Base-by-base conservation (phyloP, 2,888 invertebrate genomes). In the Ceriagrion tenellum region DNA sequence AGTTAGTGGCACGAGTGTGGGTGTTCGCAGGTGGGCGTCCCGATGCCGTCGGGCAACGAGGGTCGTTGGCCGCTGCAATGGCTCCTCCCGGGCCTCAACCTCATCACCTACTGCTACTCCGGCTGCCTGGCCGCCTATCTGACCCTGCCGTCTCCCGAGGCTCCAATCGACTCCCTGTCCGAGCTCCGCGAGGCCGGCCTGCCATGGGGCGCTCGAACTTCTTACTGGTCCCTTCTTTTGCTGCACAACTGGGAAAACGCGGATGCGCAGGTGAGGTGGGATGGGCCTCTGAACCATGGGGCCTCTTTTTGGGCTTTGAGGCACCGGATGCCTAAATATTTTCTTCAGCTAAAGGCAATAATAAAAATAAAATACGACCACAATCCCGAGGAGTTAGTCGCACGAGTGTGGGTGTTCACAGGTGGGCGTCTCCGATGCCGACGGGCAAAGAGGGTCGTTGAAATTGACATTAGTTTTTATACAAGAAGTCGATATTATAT, bases 1-100 rank as follows among this genome's bases (percentile, higher is more conserved):
- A 47, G 4, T 47, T 47, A 47, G 47, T 59, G 1, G 12, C 4
- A 59, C 13, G 18, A 69, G 18, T 26, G 12, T 81, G 35, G 40
- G n/a, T 26, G 16, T 93, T 26, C 69, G 2, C 69, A 93, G 93
- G 93, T 93, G n/a, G 93, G 93, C 18, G 93, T 93, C 26, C 93
- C 93, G 3, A n/a, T 93, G 12, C 69, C 93, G 26, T 55, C 93
- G 40, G 69, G 63, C 3, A 35, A 40, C 40, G 23, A 69, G n/a
- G 69, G 93, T 0, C 93, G 93, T 23, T 93, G 93, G 93, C 93
- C 93, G n/a, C 93, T 93, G 18, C 93, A 93, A n/a, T 93, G 93
- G 93, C 40, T 93, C n/a, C 69, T 93, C 10, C 93, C 93, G 2
- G 93, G 93, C 8, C 93, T 93, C 12, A 93, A 93, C 74, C 93